Base-by-base conservation (phyloP, 2,113 vertebrate species). In the Alces alces region DNA sequence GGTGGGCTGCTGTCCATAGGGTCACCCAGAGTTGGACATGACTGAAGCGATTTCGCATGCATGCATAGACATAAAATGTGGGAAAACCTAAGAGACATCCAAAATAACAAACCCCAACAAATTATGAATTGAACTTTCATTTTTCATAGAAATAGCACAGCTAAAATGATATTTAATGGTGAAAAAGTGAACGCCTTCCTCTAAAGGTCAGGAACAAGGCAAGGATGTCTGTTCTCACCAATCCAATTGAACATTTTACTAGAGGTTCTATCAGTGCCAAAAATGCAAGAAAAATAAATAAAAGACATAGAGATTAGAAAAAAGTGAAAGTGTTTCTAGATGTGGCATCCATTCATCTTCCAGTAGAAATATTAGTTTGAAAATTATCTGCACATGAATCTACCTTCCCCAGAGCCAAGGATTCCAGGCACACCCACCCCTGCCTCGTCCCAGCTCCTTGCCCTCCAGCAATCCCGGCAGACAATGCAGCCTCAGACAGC, bases 21-120 rank as follows among this genome's bases (percentile, higher is more conserved):
- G 9, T 70, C 19, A 0, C 19, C n/a, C 66, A 36, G 1, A 23
- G 9, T 36, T 0, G 0, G 19, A 70, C 66, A 12, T 0, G 9
- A 23, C 5, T 70, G 17, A 70, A 39, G 19, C 0, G 0, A 39
- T 9, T 36, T 36, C 11, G n/a, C 19, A 39, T 70, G 66, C 19
- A 19, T 66, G 33, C 33, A 36, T 36, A 39, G 19, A 70, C 66
- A 39, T 36, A 70, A 70, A 39, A 6, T 70, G 66, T 23, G n/a
- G n/a, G 2, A 11, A 70, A 39, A 36, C 0, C 33, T 45, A 36
- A 57, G 39, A 70, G 23, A 27, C 28, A 70, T 45, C 13, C 28
- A 45, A 19, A 10, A 33, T 19, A 55, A 84, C 13, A 92, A 64
- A 30, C 43, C 6, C 12, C 19, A 27, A 28, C 27, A 45, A n/a